Evolutionary conservation across 1,140 invertebrate genomes (phyloP).

Genomic region (Papilio aristodemus): DNA sequence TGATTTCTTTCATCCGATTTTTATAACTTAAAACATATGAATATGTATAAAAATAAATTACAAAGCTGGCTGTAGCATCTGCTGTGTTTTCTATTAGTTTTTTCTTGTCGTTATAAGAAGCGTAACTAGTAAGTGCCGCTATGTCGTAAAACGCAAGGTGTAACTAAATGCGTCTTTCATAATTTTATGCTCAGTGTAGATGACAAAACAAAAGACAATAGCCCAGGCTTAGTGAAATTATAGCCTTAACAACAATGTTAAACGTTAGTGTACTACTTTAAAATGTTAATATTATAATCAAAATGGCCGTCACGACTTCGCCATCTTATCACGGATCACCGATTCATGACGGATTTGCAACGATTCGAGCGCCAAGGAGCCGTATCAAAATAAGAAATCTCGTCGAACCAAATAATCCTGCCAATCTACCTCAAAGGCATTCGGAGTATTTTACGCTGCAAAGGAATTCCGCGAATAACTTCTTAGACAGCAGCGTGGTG

Average conservation of each 20-base stretch:
- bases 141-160: slow-evolving; percentile 33
- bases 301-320: slow-evolving; percentile 74
- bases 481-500: slow-evolving; percentile 72
- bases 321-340: slow-evolving; percentile 81
- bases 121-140: slow-evolving; percentile 34
- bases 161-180: slow-evolving; percentile 22
- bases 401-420: slow-evolving; percentile 71
- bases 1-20: slow-evolving; percentile 21
- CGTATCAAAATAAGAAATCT: slow-evolving; percentile 77
- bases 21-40: slow-evolving; percentile 21
- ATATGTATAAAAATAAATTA: slow-evolving; percentile 23
- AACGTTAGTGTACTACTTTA: slow-evolving; percentile 2
- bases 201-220: slow-evolving; percentile 27
- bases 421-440: slow-evolving; percentile 74
- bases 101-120: slow-evolving; percentile 25
- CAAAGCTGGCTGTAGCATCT: slow-evolving; percentile 20
- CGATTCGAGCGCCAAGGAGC: slow-evolving; percentile 84
- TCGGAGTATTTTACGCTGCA: slow-evolving; percentile 79
- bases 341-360: slow-evolving; percentile 90
- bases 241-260: neutral
- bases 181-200: slow-evolving; percentile 24
- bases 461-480: slow-evolving; percentile 70
- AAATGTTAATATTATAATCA: slow-evolving; percentile 39
- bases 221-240: slow-evolving; percentile 15
- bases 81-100: slow-evolving; percentile 30